Evolutionary conservation across 2,113 vertebrate genomes (phyloP).

Genomic region (Rhipidura dahli): DNA sequence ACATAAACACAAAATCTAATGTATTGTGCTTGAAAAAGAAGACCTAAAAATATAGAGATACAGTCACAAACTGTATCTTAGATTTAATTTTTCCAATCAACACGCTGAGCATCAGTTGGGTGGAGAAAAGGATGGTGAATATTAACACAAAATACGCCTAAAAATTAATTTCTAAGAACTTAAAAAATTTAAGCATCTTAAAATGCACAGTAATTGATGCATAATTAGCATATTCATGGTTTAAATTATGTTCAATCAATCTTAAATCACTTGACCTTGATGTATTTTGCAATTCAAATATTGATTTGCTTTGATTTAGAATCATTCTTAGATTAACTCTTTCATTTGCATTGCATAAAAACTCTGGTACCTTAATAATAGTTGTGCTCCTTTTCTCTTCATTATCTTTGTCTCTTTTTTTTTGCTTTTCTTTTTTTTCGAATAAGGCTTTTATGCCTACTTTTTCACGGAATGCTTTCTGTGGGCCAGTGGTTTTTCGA

Average conservation of each 20-base stretch:
- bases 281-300: background rate
- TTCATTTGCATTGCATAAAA: background rate
- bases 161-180: background rate
- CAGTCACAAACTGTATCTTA: background rate
- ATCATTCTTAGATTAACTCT: slow-evolving; percentile 7
- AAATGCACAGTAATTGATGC: background rate
- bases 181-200: background rate
- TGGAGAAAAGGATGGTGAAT: background rate
- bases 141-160: background rate
- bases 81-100: background rate
- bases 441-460: background rate
- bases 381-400: background rate
- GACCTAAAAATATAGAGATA: background rate
- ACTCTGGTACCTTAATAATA: background rate
- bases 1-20: background rate
- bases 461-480: background rate
- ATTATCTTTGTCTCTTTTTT: background rate
- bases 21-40: background rate
- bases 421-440: background rate
- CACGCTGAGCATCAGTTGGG: background rate
- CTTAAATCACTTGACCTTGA: slow-evolving; percentile 12
- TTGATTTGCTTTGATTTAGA: slow-evolving; percentile 16
- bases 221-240: background rate
- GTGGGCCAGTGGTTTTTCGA: background rate
- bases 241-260: slow-evolving; percentile 4